Percentiles rank a stretch among this genome's conserved stretches.
These are phyloP conservation scores for Sturmia bella DNA, from an alignment of 2,888 invertebrate species.

Conservation along the genomic window DNA sequence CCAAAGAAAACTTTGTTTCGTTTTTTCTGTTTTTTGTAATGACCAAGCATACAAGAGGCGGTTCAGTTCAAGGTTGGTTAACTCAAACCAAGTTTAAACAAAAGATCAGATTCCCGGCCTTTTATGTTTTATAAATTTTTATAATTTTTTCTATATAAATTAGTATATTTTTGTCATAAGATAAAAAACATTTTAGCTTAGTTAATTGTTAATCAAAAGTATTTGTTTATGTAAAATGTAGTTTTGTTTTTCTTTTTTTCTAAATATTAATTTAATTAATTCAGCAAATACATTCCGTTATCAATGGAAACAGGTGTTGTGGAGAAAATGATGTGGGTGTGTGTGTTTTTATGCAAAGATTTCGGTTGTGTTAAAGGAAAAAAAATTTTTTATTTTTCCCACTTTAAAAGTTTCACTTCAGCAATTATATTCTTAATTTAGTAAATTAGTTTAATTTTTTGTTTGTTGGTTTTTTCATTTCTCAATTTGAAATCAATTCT, in stretches of 20 bases:
- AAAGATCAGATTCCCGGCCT: constrained; percentile 52
- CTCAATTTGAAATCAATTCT: constrained; percentile 70
- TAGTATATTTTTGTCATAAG: constrained; percentile 35
- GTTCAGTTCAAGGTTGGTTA: constrained; percentile 52
- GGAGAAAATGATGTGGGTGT: constrained; percentile 57
- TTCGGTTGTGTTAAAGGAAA: constrained; percentile 24
- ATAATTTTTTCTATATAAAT: constrained; percentile 53
- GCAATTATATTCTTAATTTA: constrained; percentile 76
- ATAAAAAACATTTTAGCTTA: constrained; percentile 49
- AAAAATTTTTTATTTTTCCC: constrained; percentile 52
- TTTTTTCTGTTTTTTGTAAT: constrained; percentile 6
- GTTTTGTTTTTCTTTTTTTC: constrained; percentile 36
- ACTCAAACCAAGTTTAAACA: constrained; percentile 53
- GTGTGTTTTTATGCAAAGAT: constrained; percentile 44
- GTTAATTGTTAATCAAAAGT: constrained; percentile 51
- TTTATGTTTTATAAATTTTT: neutral
- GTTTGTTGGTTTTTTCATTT: constrained; percentile 46
- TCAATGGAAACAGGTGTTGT: constrained; percentile 70
- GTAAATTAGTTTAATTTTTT: constrained; percentile 35
- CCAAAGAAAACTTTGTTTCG: constrained; percentile 23
- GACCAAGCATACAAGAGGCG: constrained; percentile 17
- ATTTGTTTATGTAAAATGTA: constrained; percentile 61
- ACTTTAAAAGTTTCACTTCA: constrained; percentile 74
- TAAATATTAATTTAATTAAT: constrained; percentile 72
- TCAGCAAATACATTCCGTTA: constrained; percentile 81